These are phyloP conservation scores for Plecotus auritus DNA, from an alignment of 2,113 vertebrate genomes.

Conservation along the genomic window DNA sequence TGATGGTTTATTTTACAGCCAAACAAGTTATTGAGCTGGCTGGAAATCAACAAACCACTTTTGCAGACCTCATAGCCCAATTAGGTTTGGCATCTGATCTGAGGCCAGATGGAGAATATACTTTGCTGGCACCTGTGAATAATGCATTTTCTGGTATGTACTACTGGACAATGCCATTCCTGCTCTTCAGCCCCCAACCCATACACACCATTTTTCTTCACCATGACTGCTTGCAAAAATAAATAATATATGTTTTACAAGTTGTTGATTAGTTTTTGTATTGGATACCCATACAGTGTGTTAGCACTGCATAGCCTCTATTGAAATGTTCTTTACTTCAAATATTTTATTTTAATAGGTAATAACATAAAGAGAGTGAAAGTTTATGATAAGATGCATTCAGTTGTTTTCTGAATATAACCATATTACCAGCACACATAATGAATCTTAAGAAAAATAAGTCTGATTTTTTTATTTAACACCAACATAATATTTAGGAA, in stretches of 20 bases:
- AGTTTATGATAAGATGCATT: not conserved
- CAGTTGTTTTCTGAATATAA: not conserved
- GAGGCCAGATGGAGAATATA: constrained; percentile 88
- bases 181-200: not conserved
- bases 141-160: constrained; percentile 90
- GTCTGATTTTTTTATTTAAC: not conserved
- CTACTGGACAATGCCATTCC: not conserved
- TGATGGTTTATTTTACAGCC: constrained; percentile 81
- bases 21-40: constrained; percentile 95
- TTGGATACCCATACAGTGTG: not conserved
- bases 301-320: not conserved
- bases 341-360: not conserved
- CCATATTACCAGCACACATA: not conserved
- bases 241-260: not conserved
- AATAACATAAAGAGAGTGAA: not conserved
- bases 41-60: constrained; percentile 88
- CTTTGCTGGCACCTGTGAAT: constrained; percentile 92
- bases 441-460: not conserved
- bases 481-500: not conserved
- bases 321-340: not conserved
- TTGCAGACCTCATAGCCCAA: constrained; percentile 90
- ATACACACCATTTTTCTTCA: not conserved
- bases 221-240: not conserved
- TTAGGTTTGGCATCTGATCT: constrained; percentile 87
- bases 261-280: not conserved